phyloP scores from a whole-genome alignment of 2,113 vertebrate species.

The Variabilichromis moorii region DNA sequence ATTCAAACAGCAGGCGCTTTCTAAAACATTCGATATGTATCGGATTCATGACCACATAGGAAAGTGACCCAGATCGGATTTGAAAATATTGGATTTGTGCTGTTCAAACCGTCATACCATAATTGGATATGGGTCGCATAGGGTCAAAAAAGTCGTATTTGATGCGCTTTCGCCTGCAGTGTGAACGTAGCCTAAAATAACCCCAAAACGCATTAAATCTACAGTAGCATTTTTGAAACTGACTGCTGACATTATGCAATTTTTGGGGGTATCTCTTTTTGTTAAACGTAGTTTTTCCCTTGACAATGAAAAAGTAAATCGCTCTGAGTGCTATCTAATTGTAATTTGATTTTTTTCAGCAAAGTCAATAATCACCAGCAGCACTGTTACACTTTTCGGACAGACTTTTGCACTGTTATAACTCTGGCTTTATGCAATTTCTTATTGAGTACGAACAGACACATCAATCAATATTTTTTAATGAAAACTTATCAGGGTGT shows the following conservation, averaged over 20 bases:
- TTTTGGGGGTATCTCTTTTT: not conserved
- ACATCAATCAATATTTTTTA: not conserved
- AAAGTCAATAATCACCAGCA: not conserved
- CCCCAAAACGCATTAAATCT: not conserved
- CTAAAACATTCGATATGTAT: not conserved
- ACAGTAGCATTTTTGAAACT: not conserved
- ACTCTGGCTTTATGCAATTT: not conserved
- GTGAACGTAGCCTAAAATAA: not conserved
- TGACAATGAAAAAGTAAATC: not conserved
- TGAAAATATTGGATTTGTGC: not conserved
- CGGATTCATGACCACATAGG: rapidly evolving
- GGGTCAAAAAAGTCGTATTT: not conserved
- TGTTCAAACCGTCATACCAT: not conserved
- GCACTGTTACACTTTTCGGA: not conserved
- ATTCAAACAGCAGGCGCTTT: not conserved
- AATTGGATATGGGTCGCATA: not conserved
- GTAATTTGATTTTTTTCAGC: not conserved
- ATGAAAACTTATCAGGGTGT: not conserved
- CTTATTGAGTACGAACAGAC: rapidly evolving
- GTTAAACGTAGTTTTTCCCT: not conserved
- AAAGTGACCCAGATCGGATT: not conserved
- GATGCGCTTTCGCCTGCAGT: not conserved
- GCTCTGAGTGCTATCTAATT: not conserved
- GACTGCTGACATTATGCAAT: not conserved
- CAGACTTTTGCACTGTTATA: not conserved